A percentile compares a stretch with the other conserved stretches of the same genome.
These are phyloP conservation scores for Pachypanchax playfairii DNA, from an alignment of 2,113 vertebrate genomes.

Conservation along the genomic window DNA sequence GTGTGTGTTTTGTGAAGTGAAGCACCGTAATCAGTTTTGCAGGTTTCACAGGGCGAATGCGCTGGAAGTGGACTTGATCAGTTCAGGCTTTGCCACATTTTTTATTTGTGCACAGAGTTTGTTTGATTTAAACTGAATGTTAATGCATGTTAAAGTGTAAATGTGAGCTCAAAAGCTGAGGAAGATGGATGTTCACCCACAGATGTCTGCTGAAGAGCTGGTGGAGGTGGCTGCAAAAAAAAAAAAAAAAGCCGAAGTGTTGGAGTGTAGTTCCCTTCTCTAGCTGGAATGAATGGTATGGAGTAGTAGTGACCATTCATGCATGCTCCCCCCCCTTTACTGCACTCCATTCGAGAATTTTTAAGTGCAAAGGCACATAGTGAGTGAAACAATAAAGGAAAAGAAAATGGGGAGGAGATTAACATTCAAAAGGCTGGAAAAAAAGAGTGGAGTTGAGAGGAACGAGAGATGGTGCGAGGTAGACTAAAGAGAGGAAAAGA, in stretches of 20 bases:
- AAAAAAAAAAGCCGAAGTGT: conserved; percentile 34
- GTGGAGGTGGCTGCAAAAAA: conserved; percentile 43
- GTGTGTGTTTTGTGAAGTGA: conserved; percentile 15
- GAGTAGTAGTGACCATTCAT: conserved; percentile 77
- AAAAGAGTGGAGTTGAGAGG: not conserved
- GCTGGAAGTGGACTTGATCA: conserved; percentile 3
- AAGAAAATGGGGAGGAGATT: not conserved
- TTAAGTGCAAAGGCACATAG: conserved; percentile 6
- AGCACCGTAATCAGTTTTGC: conserved; percentile 37
- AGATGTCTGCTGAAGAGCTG: conserved; percentile 52
- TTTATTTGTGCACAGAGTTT: too few relatives aligned
- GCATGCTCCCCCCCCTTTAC: conserved; percentile 60
- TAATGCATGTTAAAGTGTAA: too few relatives aligned
- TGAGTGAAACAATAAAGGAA: not conserved
- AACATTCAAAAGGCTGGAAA: not conserved
- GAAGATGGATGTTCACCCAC: too few relatives aligned
- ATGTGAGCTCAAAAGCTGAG: too few relatives aligned
- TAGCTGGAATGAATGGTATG: conserved; percentile 83
- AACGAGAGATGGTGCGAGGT: conserved; percentile 14
- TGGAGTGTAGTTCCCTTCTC: conserved; percentile 57
- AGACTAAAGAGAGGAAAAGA: conserved; percentile 10
- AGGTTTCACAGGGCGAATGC: conserved; percentile 63
- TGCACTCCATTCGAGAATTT: conserved; percentile 28
- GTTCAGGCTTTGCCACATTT: too few relatives aligned
- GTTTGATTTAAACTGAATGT: too few relatives aligned